Evolutionary conservation across 2,113 vertebrate genomes (phyloP).

Genomic region (Gallinago undulata): DNA sequence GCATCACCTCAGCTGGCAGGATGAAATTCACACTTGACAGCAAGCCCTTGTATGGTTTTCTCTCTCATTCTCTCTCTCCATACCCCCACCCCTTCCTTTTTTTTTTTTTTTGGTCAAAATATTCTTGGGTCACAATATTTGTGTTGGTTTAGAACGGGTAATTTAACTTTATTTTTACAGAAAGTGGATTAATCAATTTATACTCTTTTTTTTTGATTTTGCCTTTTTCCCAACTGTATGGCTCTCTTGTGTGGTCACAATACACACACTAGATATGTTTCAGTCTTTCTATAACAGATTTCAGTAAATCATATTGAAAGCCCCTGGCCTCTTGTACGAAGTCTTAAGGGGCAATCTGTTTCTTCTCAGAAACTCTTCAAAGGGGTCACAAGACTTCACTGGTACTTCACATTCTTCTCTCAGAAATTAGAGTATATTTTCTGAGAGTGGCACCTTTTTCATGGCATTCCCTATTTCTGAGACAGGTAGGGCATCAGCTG

Average conservation of each 20-base stretch:
- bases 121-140: not conserved
- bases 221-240: not conserved
- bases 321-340: not conserved
- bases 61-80: not conserved
- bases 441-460: not conserved
- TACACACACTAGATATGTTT: not conserved
- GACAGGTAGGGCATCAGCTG: not conserved
- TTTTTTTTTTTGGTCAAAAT: not conserved
- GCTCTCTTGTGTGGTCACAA: not conserved
- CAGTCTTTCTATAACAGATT: not conserved
- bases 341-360: slow-evolving; percentile 10
- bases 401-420: not conserved
- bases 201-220: not conserved
- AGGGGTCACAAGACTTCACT: not conserved
- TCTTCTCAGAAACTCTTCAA: slow-evolving; percentile 30
- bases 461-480: not conserved
- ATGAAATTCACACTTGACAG: slow-evolving; percentile 51
- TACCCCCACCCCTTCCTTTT: fast-evolving
- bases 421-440: not conserved
- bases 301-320: slow-evolving; percentile 15
- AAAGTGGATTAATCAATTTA: not conserved
- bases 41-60: not conserved
- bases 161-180: not conserved
- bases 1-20: slow-evolving; percentile 46
- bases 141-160: not conserved